Base-by-base conservation (phyloP, 2,797 vertebrate species). In the Antennarius maculatus region DNA sequence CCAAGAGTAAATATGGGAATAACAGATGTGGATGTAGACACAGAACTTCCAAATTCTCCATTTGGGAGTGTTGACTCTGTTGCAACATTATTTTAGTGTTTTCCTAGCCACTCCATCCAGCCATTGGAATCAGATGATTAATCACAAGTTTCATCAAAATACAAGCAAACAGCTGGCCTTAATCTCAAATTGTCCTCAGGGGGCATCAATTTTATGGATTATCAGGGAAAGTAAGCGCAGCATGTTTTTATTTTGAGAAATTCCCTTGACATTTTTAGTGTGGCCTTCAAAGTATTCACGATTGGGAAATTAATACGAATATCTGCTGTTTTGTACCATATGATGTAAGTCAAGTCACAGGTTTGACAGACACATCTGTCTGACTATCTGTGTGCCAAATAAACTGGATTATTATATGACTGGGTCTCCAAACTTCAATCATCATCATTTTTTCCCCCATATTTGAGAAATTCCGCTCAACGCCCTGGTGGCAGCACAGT, bases 91-190 rank as follows among this genome's bases (percentile, higher is more conserved):
- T 23, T 41, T 58, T 29, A 41, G 49, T 16, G 16, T 48, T 61
- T 43, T 18, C 55, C 28, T 41, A 71, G 45, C 15, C 28, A 47
- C 4, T 9, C 17, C 27, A 17, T 6, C 54, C 47, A 31, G 31
- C 45, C 14, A 37, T 57, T 56, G 15, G 68, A 59, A 68, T 71
- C 46, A 53, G 57, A 66, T 46, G 27, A 47, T 66, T 12, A 56
- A 48, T 17, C 27, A 41, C 4, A 3, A 11, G 0, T 18, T 5
- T 67, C 41, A n/a, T 67, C 5, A 39, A 46, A 66, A 50, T 55
- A 7, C n/a, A 66, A 63, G 71, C 54, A 61, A 15, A 6, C 48
- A 64, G 29, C 42, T 61, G 46, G 34, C 61, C 28, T 28, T 11
- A 42, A 23, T 69, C 1, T 18, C 9, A 53, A 15, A 54, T 54